Evolutionary conservation across 2,888 invertebrate genomes (phyloP), one percentile per base, ranked within the genome.

Genomic region (Marronus borbonicus): DNA sequence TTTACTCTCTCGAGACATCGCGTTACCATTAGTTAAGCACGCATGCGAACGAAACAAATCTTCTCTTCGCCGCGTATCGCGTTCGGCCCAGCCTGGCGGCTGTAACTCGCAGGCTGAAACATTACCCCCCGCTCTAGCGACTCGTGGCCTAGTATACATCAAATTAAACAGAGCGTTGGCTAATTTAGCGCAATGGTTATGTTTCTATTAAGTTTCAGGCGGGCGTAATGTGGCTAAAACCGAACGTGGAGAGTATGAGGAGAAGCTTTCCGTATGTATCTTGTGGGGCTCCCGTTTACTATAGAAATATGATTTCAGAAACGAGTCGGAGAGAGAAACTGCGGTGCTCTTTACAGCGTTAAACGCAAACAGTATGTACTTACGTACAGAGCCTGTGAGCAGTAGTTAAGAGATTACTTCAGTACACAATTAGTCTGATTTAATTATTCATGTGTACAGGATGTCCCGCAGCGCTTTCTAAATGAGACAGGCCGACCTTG

Each of bases 141-240:
- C 17, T 39, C 65, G 20, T 17, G 10, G 20, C 39, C 44, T 55
- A 70, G 36, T 70, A 36, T 36, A 55, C 55, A 70, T 70, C 70
- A 70, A 70, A 70, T 70, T 70, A 70, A 70, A 55, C 70, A 55
- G 68, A 68, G 55, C 70, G 70, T 70, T 36, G 28, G 55, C 39
- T 70, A 70, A 70, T 70, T 70, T 70, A 36, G 55, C 70, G 70
- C 70, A 58, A 70, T 55, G 70, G 55, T 70, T 70, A 70, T 70
- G 70, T 70, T 70, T 70, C 70, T 70, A 70, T 70, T 70, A 70
- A 70, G 55, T 52, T 58, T 58, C 17, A 44, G 44, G 17, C 55
- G 70, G 39, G 39, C 70, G 28, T 52, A 52, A 68, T 68, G 12
- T 12, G 24, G 49, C 50, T 20, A 8, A 58, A 20, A 24, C 20